A percentile compares a stretch with the other conserved stretches of the same genome.
Evolutionary conservation across 2,888 invertebrate species (phyloP).

Genomic region (Omphaloscelis lunosa): DNA sequence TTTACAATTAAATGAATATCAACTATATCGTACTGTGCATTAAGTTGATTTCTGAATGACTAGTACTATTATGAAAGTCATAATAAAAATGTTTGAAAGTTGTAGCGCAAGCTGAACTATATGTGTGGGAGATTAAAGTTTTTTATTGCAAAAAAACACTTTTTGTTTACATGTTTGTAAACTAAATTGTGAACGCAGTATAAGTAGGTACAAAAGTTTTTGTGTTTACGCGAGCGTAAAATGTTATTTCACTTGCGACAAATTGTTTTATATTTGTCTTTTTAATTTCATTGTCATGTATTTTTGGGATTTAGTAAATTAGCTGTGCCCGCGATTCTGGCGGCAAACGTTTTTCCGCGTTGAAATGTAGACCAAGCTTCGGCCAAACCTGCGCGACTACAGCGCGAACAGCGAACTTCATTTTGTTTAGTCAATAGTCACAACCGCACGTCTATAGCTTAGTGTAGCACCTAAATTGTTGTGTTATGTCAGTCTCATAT

Average conservation of each 20-base stretch:
- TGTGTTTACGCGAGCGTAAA: slow-evolving; percentile 31
- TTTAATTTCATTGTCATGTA: slow-evolving; percentile 55
- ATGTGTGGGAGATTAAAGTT: neutral
- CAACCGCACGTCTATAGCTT: too few species aligned
- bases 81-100: neutral
- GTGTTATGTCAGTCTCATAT: too few species aligned
- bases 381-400: too few species aligned
- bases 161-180: neutral
- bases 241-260: slow-evolving; percentile 49
- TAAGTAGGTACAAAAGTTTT: neutral
- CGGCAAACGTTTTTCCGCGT: neutral
- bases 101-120: neutral
- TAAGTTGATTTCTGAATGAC: neutral
- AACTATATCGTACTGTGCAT: neutral
- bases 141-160: neutral
- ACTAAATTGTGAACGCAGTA: too few species aligned
- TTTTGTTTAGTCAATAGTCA: too few species aligned
- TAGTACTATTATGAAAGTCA: neutral
- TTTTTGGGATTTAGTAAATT: slow-evolving; percentile 19
- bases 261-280: slow-evolving; percentile 21
- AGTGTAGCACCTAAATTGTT: too few species aligned
- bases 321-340: slow-evolving; percentile 6
- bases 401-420: too few species aligned
- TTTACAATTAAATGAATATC: neutral
- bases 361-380: too few species aligned